These are phyloP conservation scores for Sylvia atricapilla DNA, from an alignment of 2,113 vertebrate species.

Conservation along the genomic window DNA sequence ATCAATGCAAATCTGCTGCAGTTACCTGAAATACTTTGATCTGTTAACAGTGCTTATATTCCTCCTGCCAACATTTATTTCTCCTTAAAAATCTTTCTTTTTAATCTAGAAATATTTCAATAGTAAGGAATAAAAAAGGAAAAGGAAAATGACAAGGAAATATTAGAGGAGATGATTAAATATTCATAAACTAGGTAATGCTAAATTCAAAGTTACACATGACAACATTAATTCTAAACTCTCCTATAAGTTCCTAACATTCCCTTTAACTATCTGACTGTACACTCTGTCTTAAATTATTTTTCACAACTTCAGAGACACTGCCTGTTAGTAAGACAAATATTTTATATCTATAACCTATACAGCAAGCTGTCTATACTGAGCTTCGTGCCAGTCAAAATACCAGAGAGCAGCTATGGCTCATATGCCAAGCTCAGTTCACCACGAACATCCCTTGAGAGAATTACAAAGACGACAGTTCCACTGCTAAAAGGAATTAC, in stretches of 20 bases:
- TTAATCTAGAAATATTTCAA: neutral
- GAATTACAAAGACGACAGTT: neutral
- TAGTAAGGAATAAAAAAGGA: neutral
- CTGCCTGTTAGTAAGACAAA: neutral
- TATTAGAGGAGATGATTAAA: slow-evolving; percentile 7
- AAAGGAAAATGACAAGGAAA: neutral
- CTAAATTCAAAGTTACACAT: neutral
- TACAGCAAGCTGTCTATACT: neutral
- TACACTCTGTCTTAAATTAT: neutral
- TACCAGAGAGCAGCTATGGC: neutral
- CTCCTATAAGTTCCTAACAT: neutral
- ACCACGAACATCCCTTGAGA: neutral
- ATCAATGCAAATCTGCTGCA: neutral
- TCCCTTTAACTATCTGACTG: neutral
- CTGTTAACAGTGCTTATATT: neutral
- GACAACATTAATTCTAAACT: neutral
- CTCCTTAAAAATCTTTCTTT: neutral
- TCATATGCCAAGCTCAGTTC: neutral
- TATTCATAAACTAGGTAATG: neutral
- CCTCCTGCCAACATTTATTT: neutral
- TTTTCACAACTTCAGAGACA: neutral
- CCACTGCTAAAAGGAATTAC: neutral
- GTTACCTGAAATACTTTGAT: slow-evolving; percentile 5
- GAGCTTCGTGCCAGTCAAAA: neutral
- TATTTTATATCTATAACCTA: neutral